Evolutionary conservation across 2,888 invertebrate genomes (phyloP).

Genomic region (Heliconius cydno): DNA sequence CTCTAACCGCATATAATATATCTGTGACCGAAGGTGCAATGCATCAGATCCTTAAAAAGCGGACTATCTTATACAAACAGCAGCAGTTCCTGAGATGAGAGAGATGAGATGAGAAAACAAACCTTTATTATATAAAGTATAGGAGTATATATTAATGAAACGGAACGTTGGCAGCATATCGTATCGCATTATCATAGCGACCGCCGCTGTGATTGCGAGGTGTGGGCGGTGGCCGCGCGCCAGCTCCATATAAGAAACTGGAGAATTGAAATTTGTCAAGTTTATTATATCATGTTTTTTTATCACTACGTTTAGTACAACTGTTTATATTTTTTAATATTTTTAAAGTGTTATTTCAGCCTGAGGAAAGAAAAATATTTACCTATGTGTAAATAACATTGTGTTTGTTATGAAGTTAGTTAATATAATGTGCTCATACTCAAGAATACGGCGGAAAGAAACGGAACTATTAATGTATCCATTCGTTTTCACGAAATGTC

Average conservation of each 20-base stretch:
- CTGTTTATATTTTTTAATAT: not conserved
- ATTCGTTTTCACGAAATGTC: too few species aligned
- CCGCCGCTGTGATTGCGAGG: constrained; percentile 33
- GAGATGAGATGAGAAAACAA: too few species aligned
- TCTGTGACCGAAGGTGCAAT: too few species aligned
- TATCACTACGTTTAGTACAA: not conserved
- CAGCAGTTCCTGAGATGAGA: not conserved
- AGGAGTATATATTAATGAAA: not conserved
- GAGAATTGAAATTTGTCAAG: not conserved
- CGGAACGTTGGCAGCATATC: constrained; percentile 39
- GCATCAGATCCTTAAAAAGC: too few species aligned
- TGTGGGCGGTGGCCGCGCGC: constrained; percentile 38
- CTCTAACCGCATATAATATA: too few species aligned
- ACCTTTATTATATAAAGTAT: not conserved
- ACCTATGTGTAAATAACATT: too few species aligned
- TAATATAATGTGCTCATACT: too few species aligned
- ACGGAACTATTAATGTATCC: too few species aligned
- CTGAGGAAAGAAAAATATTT: too few species aligned
- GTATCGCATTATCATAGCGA: constrained; percentile 44
- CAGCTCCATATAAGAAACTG: constrained; percentile 41
- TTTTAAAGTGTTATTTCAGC: too few species aligned
- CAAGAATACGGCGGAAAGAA: too few species aligned
- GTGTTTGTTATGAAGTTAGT: too few species aligned
- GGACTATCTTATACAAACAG: not conserved
- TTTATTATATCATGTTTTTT: not conserved